Percentiles rank a stretch among this genome's conserved stretches.
Evolutionary conservation across 2,888 invertebrate genomes (phyloP).

Genomic region (Calameuta filiformis): DNA sequence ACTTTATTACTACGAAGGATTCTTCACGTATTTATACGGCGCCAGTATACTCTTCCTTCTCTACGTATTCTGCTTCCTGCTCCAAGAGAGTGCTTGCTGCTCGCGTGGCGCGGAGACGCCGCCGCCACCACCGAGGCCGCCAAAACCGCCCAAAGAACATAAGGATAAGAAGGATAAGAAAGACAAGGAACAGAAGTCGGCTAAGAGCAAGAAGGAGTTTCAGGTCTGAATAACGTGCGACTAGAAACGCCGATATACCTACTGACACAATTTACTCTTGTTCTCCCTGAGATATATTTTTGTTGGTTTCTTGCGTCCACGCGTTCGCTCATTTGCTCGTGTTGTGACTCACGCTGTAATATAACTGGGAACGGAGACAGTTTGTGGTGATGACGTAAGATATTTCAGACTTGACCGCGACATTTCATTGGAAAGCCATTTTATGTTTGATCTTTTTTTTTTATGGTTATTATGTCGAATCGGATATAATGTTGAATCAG

Average conservation of each 20-base stretch:
- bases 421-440: neutral
- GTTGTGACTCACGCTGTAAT: slow-evolving; percentile 14
- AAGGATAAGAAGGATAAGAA: slow-evolving; percentile 73
- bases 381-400: neutral
- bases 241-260: neutral
- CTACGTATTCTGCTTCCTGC: slow-evolving; percentile 94
- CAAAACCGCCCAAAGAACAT: slow-evolving; percentile 74
- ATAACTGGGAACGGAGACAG: slow-evolving; percentile 24
- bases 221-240: slow-evolving; percentile 59
- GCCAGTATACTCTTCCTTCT: slow-evolving; percentile 92
- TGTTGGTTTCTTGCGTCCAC: slow-evolving; percentile 16
- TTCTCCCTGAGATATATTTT: slow-evolving; percentile 26
- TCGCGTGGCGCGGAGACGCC: slow-evolving; percentile 72
- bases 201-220: slow-evolving; percentile 70
- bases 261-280: neutral
- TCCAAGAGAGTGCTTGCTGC: slow-evolving; percentile 91
- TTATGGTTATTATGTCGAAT: too few relatives aligned
- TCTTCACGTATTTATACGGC: slow-evolving; percentile 94
- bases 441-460: neutral
- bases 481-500: neutral
- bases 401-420: neutral
- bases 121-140: slow-evolving; percentile 74
- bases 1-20: slow-evolving; percentile 93
- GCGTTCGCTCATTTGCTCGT: neutral
- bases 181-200: slow-evolving; percentile 71